Base-by-base conservation (phyloP, 2,113 vertebrate species). In the Tragelaphus scriptus region DNA sequence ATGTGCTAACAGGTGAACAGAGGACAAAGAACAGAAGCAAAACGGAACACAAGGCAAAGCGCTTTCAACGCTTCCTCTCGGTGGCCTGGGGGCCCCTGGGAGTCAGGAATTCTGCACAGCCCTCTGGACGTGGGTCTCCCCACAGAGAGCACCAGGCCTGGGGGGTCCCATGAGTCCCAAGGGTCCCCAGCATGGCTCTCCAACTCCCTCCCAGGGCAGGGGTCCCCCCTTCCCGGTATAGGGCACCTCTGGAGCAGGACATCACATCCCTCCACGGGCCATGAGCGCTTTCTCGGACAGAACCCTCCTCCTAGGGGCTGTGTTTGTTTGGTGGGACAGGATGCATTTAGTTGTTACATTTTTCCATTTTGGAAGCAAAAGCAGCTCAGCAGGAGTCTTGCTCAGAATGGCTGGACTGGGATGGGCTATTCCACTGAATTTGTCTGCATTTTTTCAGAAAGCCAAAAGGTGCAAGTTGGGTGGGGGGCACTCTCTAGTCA, bases 1-100 rank as follows among this genome's bases (percentile, higher is more conserved):
- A 99, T 99, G 99, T 99, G 99, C 99, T 99, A 99, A 98, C 98
- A 30, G 59, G 89, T 75, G 89, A 82, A 51, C 56, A 26, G 75
- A 79, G 95, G 86, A 88, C 97, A 97, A 49, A 65, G 94, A 97
- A 97, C 94, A 97, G 85, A 98, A 97, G 95, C 95, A 94, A 93
- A 95, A 97, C 71, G 51, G 12, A 90, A 98, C 87, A 96, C 90
- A 92, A 93, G 94, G 96, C 94, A 93, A 98, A 97, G 95, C 94
- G 23, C 80, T 28, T 88, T 86, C 89, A 40, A 58, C n/a, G 94
- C 86, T 61, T 91, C 71, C 32, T 82, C 68, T 47, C 56, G 26
- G 36, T 6, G 44, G 91, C 32, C 81, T 5, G 26, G n/a, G 58
- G 30, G 7, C 2, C 51, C 30, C 25, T 14, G 13, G 2, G 19